These are phyloP conservation scores for Pelochelys cantorii DNA, from an alignment of 2,797 vertebrate species.

Conservation along the genomic window DNA sequence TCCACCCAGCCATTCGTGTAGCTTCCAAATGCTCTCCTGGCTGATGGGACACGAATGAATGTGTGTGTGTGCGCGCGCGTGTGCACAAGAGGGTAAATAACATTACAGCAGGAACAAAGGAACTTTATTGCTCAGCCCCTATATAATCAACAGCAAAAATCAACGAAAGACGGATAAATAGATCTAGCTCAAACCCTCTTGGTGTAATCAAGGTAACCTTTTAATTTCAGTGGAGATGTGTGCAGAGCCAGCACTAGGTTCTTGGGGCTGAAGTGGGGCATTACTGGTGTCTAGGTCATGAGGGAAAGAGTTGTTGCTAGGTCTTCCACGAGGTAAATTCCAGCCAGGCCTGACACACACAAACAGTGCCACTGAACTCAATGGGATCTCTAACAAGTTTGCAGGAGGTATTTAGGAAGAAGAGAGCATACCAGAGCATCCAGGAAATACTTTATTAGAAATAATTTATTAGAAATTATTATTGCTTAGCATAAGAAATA, in stretches of 20 bases:
- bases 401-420: background rate
- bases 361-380: background rate
- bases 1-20: background rate
- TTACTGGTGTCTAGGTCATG: background rate
- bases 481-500: conserved; percentile 4
- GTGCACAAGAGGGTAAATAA: background rate
- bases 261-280: background rate
- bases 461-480: conserved; percentile 24
- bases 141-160: background rate
- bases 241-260: background rate
- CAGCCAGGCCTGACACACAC: background rate
- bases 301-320: background rate
- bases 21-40: background rate
- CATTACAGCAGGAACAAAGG: background rate
- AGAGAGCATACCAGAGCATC: background rate
- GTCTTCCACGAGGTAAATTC: background rate
- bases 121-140: background rate
- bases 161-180: background rate
- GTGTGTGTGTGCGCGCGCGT: background rate
- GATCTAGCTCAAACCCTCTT: background rate
- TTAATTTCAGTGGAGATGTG: accelerated
- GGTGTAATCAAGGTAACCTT: accelerated
- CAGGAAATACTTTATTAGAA: background rate
- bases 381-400: background rate
- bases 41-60: background rate